phyloP scores from a whole-genome alignment of 2,797 vertebrate genomes.

The Falco concolor region DNA sequence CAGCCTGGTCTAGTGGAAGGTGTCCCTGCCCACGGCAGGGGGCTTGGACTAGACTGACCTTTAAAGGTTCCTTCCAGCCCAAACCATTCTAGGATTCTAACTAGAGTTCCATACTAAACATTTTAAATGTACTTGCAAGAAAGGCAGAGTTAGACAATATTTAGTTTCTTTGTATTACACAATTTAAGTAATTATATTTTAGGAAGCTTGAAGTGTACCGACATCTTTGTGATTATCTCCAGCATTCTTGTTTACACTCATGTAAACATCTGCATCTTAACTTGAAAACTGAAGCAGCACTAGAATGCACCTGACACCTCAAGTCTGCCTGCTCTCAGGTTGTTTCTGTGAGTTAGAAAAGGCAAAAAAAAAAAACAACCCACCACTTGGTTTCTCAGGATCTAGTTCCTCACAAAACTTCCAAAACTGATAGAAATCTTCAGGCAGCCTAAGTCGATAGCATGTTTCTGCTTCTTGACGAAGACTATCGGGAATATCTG shows the following conservation, averaged over 20 bases:
- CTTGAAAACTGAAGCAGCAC: not conserved
- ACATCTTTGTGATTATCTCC: not conserved
- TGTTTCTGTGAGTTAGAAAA: not conserved
- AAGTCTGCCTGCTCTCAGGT: not conserved
- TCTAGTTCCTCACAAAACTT: slow-evolving; percentile 85
- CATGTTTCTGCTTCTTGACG: slow-evolving; percentile 80
- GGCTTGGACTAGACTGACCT: not conserved
- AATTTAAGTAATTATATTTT: not conserved
- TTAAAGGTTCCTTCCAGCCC: not conserved
- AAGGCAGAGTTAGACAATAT: not conserved
- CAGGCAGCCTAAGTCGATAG: slow-evolving; percentile 86
- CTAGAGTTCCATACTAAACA: not conserved
- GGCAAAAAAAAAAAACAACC: not conserved
- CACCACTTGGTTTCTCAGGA: slow-evolving; percentile 84
- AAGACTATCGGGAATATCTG: slow-evolving; percentile 64
- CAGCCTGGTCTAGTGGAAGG: not conserved
- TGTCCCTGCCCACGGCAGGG: not conserved
- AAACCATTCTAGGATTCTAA: not conserved
- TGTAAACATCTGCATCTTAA: not conserved
- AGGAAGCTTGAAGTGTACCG: not conserved
- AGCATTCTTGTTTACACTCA: not conserved
- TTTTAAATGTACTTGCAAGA: not conserved
- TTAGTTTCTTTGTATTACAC: not conserved
- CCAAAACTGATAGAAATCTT: slow-evolving; percentile 94
- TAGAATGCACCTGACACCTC: not conserved